phyloP scores from a whole-genome alignment of 2,888 invertebrate genomes.

The Agrotis exclamationis region DNA sequence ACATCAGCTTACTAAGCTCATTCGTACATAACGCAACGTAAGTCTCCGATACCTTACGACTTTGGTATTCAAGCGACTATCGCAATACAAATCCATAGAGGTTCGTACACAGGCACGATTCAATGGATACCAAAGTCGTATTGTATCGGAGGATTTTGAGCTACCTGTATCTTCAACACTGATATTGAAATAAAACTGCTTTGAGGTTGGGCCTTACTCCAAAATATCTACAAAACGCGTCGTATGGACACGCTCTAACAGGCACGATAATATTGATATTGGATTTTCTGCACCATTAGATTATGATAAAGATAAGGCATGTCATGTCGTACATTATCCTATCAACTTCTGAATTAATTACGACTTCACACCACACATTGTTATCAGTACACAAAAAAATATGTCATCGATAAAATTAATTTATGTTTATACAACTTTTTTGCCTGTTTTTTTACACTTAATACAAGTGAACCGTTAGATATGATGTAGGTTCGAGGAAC shows the following conservation, averaged over 20 bases:
- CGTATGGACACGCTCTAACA: conserved; percentile 24
- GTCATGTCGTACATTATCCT: conserved; percentile 47
- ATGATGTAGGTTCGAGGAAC: background rate
- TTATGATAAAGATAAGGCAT: conserved; percentile 39
- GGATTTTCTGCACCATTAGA: conserved; percentile 44
- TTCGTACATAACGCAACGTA: too few relatives aligned
- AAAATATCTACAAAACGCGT: background rate
- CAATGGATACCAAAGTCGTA: too few relatives aligned
- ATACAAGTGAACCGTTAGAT: too few relatives aligned
- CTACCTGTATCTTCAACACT: too few relatives aligned
- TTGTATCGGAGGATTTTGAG: too few relatives aligned
- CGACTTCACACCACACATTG: conserved; percentile 27
- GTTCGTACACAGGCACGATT: too few relatives aligned
- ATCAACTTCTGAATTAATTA: conserved; percentile 37
- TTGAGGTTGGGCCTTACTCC: too few relatives aligned
- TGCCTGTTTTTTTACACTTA: background rate
- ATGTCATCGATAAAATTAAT: conserved; percentile 14
- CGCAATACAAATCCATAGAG: too few relatives aligned
- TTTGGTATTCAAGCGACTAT: too few relatives aligned
- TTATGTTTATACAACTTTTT: background rate
- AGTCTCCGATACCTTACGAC: too few relatives aligned
- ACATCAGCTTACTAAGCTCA: too few relatives aligned
- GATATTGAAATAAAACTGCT: too few relatives aligned
- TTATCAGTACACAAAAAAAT: conserved; percentile 41
- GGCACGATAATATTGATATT: conserved; percentile 47